Evolutionary conservation across 2,113 vertebrate genomes (phyloP), one percentile per base, ranked within the genome.

Genomic region (Lepus europaeus): DNA sequence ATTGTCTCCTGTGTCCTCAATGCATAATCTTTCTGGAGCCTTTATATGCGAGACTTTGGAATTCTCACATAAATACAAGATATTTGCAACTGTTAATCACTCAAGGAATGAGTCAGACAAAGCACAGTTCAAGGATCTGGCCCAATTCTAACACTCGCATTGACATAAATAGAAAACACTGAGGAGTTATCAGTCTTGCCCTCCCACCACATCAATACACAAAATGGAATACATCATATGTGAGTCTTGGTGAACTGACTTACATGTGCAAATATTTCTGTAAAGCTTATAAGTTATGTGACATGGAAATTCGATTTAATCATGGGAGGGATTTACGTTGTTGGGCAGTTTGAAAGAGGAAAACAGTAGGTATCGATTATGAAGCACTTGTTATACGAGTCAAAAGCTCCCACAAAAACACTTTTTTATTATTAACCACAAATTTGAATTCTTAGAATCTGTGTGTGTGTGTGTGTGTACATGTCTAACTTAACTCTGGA

Each of bases 341-440:
- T 69, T 86, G 45, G 69, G 51, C 87, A 25, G n/a, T 53, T 70
- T 74, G 68, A 83, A 73, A 70, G n/a, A 68, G 56, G 59, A 73
- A 83, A 84, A 86, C 8, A 17, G 20, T 27, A 51, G 39, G 31
- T 64, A 53, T 3, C 14, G 20, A 94, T 94, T 88, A 74, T 63
- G 81, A 93, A 92, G 51, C 77, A 91, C 74, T 77, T 64, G 17
- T 77, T 53, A 95, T 83, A 63, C 59, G 80, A 96, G 33, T 72
- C 36, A 69, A 87, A 92, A 89, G 49, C 6, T 74, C 61, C 51
- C 6, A 45, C 27, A 33, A 74, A 74, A 70, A n/a, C 20, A 51
- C 31, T 77, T 81, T 8, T 39, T 63, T 85, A 49, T 64, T 77
- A 80, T 70, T 33, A 77, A 72, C 36, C 17, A 86, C 53, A 93